phyloP scores from a whole-genome alignment of 2,888 invertebrate genomes.

The Andrena trimmerana region DNA sequence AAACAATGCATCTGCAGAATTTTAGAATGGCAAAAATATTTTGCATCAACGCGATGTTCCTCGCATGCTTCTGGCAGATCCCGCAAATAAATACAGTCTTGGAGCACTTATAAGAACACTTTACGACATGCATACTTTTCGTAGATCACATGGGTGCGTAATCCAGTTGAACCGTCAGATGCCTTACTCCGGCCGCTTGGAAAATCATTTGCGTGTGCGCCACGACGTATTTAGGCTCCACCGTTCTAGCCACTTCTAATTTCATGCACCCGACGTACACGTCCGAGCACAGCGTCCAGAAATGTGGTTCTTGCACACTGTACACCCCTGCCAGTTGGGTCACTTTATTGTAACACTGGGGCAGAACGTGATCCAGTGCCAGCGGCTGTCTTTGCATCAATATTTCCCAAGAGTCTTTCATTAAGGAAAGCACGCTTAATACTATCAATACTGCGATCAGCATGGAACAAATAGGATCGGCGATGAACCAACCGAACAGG shows the following conservation, averaged over 20 bases:
- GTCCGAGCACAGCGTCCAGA: slow-evolving; percentile 99
- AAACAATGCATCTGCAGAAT: slow-evolving; percentile 65
- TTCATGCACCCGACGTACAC: slow-evolving; percentile 97
- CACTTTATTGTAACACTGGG: slow-evolving; percentile 95
- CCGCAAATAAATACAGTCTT: slow-evolving; percentile 68
- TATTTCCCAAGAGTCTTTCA: slow-evolving; percentile 95
- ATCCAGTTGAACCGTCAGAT: slow-evolving; percentile 97
- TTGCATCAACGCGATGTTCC: slow-evolving; percentile 64
- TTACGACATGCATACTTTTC: slow-evolving; percentile 46
- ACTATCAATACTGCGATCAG: slow-evolving; percentile 97
- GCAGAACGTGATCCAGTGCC: slow-evolving; percentile 92
- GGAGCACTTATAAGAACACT: slow-evolving; percentile 66
- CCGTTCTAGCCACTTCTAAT: slow-evolving; percentile 96
- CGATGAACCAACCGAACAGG: slow-evolving; percentile 99
- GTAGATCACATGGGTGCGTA: slow-evolving; percentile 92
- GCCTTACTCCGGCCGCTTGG: slow-evolving; percentile 95
- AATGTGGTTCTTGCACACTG: slow-evolving; percentile 98
- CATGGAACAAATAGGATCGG: slow-evolving; percentile 99
- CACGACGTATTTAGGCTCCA: slow-evolving; percentile 96
- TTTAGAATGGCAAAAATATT: slow-evolving; percentile 68
- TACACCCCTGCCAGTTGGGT: slow-evolving; percentile 97
- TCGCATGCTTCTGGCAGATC: slow-evolving; percentile 70
- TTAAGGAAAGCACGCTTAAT: slow-evolving; percentile 93
- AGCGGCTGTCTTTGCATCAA: slow-evolving; percentile 97
- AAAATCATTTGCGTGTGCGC: slow-evolving; percentile 98